Evolutionary conservation across 2,797 vertebrate genomes (phyloP).

Genomic region (Naso thynnoides): DNA sequence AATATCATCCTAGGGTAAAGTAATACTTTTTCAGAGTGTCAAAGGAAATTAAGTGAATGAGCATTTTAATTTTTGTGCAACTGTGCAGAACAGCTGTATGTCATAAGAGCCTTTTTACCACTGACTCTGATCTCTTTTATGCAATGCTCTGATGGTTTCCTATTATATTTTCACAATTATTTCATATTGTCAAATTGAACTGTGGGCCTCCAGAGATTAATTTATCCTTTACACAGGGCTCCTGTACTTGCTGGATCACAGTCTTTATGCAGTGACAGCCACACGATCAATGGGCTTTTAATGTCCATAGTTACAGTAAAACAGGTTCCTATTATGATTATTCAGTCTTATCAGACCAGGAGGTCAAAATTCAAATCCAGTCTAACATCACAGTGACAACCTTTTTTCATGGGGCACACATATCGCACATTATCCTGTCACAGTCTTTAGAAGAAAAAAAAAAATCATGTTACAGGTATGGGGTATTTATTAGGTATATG

Average conservation of each 20-base stretch:
- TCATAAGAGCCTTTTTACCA: background rate
- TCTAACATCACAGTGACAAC: too few species aligned
- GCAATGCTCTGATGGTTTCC: background rate
- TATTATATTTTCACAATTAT: constrained; percentile 13
- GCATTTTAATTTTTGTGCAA: constrained; percentile 24
- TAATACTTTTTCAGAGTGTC: constrained; percentile 20
- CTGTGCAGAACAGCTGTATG: constrained; percentile 32
- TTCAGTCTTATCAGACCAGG: too few species aligned
- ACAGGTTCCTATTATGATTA: background rate
- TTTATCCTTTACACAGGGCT: background rate
- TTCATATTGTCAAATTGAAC: background rate
- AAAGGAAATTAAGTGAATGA: constrained; percentile 41
- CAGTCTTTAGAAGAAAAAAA: too few species aligned
- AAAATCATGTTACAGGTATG: too few species aligned
- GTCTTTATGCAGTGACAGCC: background rate
- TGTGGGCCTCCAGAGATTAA: background rate
- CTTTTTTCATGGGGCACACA: too few species aligned
- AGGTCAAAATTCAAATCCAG: too few species aligned
- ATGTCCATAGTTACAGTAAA: background rate
- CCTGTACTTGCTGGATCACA: background rate
- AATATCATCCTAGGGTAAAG: background rate
- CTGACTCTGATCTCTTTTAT: background rate
- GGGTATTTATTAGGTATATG: too few species aligned
- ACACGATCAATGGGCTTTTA: background rate
- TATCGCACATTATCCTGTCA: too few species aligned